These are phyloP conservation scores for Oligia latruncula DNA, from an alignment of 2,888 invertebrate species.

Conservation along the genomic window DNA sequence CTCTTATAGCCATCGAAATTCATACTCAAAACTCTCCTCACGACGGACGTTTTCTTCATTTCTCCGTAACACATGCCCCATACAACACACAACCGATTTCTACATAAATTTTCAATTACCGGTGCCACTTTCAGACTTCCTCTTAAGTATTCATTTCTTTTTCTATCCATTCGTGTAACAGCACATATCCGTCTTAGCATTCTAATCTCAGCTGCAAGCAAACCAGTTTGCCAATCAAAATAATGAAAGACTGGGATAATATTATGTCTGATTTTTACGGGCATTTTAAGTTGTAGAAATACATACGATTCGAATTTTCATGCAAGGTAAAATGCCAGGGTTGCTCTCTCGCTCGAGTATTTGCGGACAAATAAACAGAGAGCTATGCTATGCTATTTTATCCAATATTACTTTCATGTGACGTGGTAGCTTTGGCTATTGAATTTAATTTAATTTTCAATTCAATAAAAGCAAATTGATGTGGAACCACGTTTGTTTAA, in stretches of 20 bases:
- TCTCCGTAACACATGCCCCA: too few species aligned
- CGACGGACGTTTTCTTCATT: too few species aligned
- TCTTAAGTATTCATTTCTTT: too few species aligned
- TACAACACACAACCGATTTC: too few species aligned
- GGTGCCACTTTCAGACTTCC: too few species aligned
- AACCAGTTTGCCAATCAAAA: neutral
- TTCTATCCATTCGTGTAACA: too few species aligned
- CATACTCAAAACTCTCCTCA: too few species aligned
- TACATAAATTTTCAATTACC: too few species aligned
- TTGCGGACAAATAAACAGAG: conserved; percentile 5
- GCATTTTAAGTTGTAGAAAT: neutral
- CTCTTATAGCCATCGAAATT: too few species aligned
- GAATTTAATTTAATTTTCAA: conserved; percentile 12
- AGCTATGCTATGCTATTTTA: neutral
- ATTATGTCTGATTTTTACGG: neutral
- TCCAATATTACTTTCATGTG: conserved; percentile 13
- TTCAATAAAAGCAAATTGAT: conserved; percentile 19
- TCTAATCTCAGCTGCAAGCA: too few species aligned
- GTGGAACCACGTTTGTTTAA: conserved; percentile 1
- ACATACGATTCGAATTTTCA: neutral
- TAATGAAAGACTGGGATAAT: neutral
- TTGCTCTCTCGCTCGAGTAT: conserved; percentile 7
- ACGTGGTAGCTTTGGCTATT: neutral
- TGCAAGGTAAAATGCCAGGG: neutral
- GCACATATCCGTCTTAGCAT: too few species aligned